Evolutionary conservation across 2,113 vertebrate species (phyloP).

Genomic region (Nibea coibor): DNA sequence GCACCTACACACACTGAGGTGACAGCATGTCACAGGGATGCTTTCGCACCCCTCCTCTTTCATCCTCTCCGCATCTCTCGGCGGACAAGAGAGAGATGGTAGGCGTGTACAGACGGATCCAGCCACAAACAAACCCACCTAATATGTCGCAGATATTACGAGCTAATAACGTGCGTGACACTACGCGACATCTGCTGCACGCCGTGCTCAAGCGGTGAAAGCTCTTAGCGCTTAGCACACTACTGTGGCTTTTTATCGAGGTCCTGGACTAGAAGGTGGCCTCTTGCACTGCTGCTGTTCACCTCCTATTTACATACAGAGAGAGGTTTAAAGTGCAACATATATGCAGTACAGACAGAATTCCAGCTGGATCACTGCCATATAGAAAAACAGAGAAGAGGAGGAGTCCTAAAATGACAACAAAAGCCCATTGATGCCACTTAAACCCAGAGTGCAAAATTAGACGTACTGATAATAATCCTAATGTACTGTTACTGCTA

Average conservation of each 20-base stretch:
- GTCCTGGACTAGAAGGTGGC: neutral
- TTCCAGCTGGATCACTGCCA: slow-evolving; percentile 14
- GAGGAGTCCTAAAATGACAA: neutral
- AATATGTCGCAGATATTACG: slow-evolving; percentile 14
- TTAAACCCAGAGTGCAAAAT: no score
- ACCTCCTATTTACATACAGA: slow-evolving; percentile 37
- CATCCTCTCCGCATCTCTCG: slow-evolving; percentile 7
- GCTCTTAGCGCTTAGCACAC: slow-evolving; percentile 9
- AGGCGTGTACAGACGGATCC: neutral
- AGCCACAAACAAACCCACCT: slow-evolving; percentile 24
- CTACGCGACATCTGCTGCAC: neutral
- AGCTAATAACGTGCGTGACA: slow-evolving; percentile 24
- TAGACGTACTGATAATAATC: no score
- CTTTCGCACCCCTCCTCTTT: slow-evolving; percentile 3
- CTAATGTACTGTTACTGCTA: neutral
- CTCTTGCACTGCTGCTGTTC: slow-evolving; percentile 25
- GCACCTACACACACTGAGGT: slow-evolving; percentile 28
- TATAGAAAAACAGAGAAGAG: slow-evolving; percentile 12
- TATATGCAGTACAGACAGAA: neutral
- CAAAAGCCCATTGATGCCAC: neutral
- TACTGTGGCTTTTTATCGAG: slow-evolving; percentile 24
- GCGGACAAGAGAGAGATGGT: neutral
- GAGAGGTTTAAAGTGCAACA: slow-evolving; percentile 7
- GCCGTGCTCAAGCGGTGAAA: neutral
- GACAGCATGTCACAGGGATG: slow-evolving; percentile 32